Evolutionary conservation across 2,888 invertebrate genomes (phyloP).

Genomic region (Hirtodrosophila duncani): DNA sequence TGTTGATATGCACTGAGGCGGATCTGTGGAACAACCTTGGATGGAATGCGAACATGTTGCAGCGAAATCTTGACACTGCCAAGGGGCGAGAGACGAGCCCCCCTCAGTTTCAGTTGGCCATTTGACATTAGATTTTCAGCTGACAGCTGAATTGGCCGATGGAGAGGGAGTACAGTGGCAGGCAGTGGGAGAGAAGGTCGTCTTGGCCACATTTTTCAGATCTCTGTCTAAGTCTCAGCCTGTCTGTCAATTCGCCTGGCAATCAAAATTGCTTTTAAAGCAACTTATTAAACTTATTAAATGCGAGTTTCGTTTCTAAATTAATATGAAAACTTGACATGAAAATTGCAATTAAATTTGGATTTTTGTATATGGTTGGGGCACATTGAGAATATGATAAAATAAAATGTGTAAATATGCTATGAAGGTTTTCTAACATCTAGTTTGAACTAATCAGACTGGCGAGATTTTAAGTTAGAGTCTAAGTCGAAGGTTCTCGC

Average conservation of each 20-base stretch:
- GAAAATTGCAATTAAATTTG: slow-evolving; percentile 24
- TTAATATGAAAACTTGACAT: slow-evolving; percentile 33
- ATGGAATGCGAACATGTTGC: slow-evolving; percentile 67
- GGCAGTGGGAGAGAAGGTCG: too few species aligned
- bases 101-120: too few species aligned
- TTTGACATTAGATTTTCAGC: slow-evolving; percentile 64
- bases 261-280: slow-evolving; percentile 37
- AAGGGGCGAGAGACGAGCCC: too few species aligned
- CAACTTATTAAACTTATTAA: slow-evolving; percentile 34
- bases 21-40: slow-evolving; percentile 65
- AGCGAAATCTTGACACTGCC: too few species aligned
- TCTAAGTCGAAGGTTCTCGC: too few species aligned
- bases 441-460: too few species aligned
- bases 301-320: slow-evolving; percentile 38
- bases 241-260: slow-evolving; percentile 38
- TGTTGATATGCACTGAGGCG: slow-evolving; percentile 46
- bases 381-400: neutral
- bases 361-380: slow-evolving; percentile 9
- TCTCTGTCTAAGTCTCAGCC: slow-evolving; percentile 13
- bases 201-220: too few species aligned
- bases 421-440: too few species aligned
- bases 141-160: slow-evolving; percentile 51
- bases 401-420: too few species aligned
- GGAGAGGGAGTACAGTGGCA: too few species aligned
- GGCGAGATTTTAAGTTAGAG: too few species aligned